phyloP scores from a whole-genome alignment of 2,888 invertebrate genomes.

The Tigriopus californicus region DNA sequence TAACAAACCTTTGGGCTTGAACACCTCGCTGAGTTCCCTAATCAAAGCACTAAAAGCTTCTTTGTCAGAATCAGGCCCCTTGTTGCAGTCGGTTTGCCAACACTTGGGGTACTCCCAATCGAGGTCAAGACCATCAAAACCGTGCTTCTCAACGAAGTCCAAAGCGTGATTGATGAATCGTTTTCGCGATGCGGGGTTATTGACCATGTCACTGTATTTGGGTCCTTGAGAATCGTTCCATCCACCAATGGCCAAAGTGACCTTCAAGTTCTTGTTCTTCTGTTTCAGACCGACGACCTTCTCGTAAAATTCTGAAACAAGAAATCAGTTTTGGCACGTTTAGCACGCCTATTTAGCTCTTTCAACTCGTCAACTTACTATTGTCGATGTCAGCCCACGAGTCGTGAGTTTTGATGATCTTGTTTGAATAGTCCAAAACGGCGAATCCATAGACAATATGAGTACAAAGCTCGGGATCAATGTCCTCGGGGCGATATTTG shows the following conservation, averaged over 20 bases:
- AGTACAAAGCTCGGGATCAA: conserved; percentile 57
- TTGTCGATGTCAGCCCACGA: conserved; percentile 62
- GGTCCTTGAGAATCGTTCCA: conserved; percentile 37
- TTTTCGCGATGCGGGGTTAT: conserved; percentile 27
- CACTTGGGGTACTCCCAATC: conserved; percentile 53
- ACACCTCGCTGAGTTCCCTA: conserved; percentile 44
- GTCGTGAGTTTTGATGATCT: conserved; percentile 51
- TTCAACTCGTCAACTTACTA: conserved; percentile 44
- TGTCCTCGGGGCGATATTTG: conserved; percentile 53
- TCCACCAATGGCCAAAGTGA: conserved; percentile 29
- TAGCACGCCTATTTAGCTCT: conserved; percentile 37
- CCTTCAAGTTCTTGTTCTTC: conserved; percentile 27
- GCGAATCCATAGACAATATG: conserved; percentile 74
- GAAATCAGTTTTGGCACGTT: conserved; percentile 16
- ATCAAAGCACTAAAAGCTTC: conserved; percentile 53
- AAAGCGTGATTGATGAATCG: conserved; percentile 38
- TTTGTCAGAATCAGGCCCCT: conserved; percentile 66
- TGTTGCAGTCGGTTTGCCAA: conserved; percentile 66
- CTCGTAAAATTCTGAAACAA: conserved; percentile 23
- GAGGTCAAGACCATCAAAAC: conserved; percentile 49
- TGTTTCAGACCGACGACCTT: conserved; percentile 29
- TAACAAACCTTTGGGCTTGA: conserved; percentile 45
- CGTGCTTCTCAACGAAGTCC: conserved; percentile 34
- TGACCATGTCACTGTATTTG: conserved; percentile 27
- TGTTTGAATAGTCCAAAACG: conserved; percentile 41